Base-by-base conservation (phyloP, 30 jellyfish, hydroid and myxozoan genomes). In the Catostylus mosaicus region DNA sequence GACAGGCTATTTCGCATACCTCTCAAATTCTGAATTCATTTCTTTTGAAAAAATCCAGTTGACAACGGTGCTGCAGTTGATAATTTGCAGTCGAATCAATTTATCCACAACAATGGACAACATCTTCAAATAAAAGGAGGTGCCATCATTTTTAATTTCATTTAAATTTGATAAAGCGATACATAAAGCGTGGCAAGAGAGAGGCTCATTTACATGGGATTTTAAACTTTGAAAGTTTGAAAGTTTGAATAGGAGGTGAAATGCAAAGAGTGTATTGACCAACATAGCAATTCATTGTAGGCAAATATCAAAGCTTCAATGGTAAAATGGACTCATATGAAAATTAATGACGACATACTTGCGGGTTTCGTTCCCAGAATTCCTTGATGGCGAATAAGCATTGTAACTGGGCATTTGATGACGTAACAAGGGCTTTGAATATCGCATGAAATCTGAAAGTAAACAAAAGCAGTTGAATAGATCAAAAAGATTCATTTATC, bases 21-120 rank as follows among this genome's bases (percentile, higher is more conserved):
- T 88, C 46, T 84, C 66, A 77, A 94, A 94, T 7, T 94, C 99
- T 31, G 80, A 24, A 30, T 51, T 80, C 97, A 94, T 88, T 63
- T 88, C 96, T 51, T 88, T 88, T 27, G 96, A 83, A 48, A 94
- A 94, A 18, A 94, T 79, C 99, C 99, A 94, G 74, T 94, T 94
- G 67, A 94, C 89, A 47, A 94, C 99, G 9, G 97, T 69, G 50
- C 97, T 94, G 31, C 97, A 94, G 70, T 87, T 91, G 50, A 94
- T 88, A 34, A 89, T 85, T 40, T 94, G 99, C 23, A 88, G 78
- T 56, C 94, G 85, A 56, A 94, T 91, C 89, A 94, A 59, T 64
- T 94, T 94, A 86, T 94, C 99, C 48, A 94, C 83, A 18, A 94
- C 99, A 33, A 94, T 84, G n/a, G 83, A 77, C 60, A 94, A 60